Percentiles rank a stretch among this genome's conserved stretches.
These are phyloP conservation scores for Amiota minor DNA, from an alignment of 2,888 invertebrate genomes.

Conservation along the genomic window DNA sequence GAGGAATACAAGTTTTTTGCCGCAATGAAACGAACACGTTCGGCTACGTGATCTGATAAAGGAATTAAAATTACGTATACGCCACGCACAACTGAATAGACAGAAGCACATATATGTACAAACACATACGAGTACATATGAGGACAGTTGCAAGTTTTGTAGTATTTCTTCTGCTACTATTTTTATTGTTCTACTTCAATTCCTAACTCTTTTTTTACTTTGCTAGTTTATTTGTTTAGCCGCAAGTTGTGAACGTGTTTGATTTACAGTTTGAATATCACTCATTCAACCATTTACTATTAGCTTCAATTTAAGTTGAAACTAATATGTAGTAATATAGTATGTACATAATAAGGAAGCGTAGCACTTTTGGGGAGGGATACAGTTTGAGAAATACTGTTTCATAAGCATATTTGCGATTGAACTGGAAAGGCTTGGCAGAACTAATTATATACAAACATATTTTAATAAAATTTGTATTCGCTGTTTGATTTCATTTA, in stretches of 20 bases:
- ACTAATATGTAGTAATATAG: too few species aligned
- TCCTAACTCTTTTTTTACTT: not conserved
- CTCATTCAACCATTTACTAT: too few species aligned
- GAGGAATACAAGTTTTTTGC: not conserved
- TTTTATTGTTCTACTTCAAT: not conserved
- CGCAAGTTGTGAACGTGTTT: not conserved
- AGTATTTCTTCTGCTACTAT: constrained; percentile 3
- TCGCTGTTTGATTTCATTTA: too few species aligned
- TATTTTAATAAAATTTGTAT: too few species aligned
- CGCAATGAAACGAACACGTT: constrained; percentile 46
- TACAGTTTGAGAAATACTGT: too few species aligned
- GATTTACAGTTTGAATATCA: not conserved
- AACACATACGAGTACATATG: not conserved
- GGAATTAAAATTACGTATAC: constrained; percentile 49
- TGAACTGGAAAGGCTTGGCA: too few species aligned
- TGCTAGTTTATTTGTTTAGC: constrained; percentile 10
- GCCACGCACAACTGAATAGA: constrained; percentile 12
- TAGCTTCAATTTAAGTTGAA: not conserved
- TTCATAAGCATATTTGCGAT: too few species aligned
- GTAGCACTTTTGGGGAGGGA: too few species aligned
- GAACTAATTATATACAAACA: too few species aligned
- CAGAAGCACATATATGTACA: not conserved
- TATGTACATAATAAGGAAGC: too few species aligned
- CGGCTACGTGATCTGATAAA: constrained; percentile 61
- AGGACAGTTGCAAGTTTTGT: constrained; percentile 11